Percentiles rank a stretch among this genome's conserved stretches.
phyloP scores from a whole-genome alignment of 1,140 invertebrate species.

The Plectus sambesii region DNA sequence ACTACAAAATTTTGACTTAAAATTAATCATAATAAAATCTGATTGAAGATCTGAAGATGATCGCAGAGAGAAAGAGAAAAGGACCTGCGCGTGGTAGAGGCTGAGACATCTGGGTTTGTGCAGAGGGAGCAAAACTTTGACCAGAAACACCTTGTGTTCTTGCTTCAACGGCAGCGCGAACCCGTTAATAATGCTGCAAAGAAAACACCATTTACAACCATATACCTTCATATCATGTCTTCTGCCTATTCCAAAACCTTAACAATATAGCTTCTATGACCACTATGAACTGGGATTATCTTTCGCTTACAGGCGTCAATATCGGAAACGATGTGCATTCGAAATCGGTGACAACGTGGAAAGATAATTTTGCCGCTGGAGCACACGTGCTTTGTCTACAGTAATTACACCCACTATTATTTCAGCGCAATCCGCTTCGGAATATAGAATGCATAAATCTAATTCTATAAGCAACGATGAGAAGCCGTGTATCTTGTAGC shows the following conservation, averaged over 20 bases:
- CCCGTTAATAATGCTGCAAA: constrained; percentile 46
- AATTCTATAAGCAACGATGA: too few species aligned
- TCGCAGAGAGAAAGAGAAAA: constrained; percentile 6
- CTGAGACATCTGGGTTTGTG: constrained; percentile 43
- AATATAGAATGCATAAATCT: too few species aligned
- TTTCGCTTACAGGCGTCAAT: constrained; percentile 7
- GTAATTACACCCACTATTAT: too few species aligned
- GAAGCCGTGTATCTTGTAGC: too few species aligned
- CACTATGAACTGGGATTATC: too few species aligned
- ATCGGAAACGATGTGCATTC: neutral
- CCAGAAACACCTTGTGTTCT: constrained; percentile 80
- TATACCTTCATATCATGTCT: too few species aligned
- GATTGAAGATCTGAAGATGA: constrained; percentile 7
- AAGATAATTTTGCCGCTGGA: too few species aligned
- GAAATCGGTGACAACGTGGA: too few species aligned
- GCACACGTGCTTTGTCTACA: too few species aligned
- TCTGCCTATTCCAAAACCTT: neutral
- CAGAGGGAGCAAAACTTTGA: constrained; percentile 84
- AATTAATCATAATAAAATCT: neutral
- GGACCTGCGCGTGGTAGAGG: constrained; percentile 44
- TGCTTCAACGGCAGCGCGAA: constrained; percentile 60
- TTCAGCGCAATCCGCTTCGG: too few species aligned
- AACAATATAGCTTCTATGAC: too few species aligned
- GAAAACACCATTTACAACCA: neutral
- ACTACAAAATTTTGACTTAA: neutral